Conservation (phyloP, 2,113 vertebrate genomes). For the Trinectes maculatus region DNA sequence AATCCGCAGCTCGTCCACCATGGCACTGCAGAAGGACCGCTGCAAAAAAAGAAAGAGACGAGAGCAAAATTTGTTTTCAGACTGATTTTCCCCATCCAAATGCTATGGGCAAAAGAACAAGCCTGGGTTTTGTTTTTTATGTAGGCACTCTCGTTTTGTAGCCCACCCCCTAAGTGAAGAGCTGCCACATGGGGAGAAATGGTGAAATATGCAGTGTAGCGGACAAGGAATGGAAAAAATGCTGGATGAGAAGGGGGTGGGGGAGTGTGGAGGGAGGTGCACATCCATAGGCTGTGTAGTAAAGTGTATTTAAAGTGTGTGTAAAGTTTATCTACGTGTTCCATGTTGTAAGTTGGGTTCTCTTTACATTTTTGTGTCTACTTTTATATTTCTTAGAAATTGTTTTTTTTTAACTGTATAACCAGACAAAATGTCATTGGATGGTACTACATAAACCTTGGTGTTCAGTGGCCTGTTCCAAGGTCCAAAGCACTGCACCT, state of each 20-base stretch:
- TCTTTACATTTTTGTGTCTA: too few species aligned
- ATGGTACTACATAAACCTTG: too few species aligned
- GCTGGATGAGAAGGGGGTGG: constrained; percentile 3
- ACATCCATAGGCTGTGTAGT: constrained; percentile 24
- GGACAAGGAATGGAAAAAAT: constrained; percentile 18
- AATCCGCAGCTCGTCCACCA: constrained; percentile 96
- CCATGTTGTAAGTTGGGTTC: too few species aligned
- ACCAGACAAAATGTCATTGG: too few species aligned
- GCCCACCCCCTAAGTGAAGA: not conserved
- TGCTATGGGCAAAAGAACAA: constrained; percentile 35
- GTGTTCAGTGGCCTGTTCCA: too few species aligned
- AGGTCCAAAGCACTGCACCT: too few species aligned
- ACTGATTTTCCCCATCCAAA: constrained; percentile 2
- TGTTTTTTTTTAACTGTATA: too few species aligned
- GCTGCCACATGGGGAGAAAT: constrained; percentile 28
- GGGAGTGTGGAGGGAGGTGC: constrained; percentile 15
- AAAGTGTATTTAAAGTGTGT: constrained; percentile 12
- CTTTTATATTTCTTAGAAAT: too few species aligned
- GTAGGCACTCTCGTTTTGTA: constrained; percentile 23
- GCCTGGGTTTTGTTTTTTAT: constrained; percentile 9
- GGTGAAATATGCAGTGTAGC: constrained; percentile 32
- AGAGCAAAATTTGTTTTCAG: constrained; percentile 34
- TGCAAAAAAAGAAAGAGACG: constrained; percentile 61
- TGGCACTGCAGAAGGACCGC: constrained; percentile 98
- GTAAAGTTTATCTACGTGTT: too few species aligned